These are phyloP conservation scores for Podabrus alpinus DNA, from an alignment of 2,888 invertebrate genomes.

Conservation along the genomic window DNA sequence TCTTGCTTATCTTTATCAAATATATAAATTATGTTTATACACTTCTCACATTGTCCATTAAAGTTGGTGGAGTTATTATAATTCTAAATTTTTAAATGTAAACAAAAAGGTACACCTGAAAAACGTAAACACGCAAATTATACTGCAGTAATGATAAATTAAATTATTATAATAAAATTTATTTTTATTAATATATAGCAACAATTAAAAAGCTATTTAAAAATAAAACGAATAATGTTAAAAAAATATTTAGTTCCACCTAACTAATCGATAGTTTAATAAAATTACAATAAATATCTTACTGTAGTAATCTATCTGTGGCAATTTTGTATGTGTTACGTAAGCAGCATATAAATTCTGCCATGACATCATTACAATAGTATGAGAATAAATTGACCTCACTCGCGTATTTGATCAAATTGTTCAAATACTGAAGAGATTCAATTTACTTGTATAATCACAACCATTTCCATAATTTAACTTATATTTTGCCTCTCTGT, in stretches of 20 bases:
- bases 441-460: neutral
- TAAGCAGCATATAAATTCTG: neutral
- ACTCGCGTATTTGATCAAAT: neutral
- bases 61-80: too few relatives aligned
- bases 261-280: neutral
- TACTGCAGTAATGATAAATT: neutral
- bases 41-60: too few relatives aligned
- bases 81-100: too few relatives aligned
- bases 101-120: too few relatives aligned
- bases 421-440: neutral
- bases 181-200: neutral
- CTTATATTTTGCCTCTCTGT: neutral
- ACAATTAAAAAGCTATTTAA: neutral
- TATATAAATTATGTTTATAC: too few relatives aligned
- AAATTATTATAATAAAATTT: neutral
- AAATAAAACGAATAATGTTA: neutral
- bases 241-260: neutral
- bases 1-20: too few relatives aligned
- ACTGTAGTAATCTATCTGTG: neutral
- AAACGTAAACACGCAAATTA: neutral
- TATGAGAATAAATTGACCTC: neutral
- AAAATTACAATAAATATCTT: neutral
- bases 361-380: neutral
- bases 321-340: neutral
- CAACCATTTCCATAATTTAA: neutral